Conservation (phyloP, 2,797 vertebrate species). For the Falco concolor region DNA sequence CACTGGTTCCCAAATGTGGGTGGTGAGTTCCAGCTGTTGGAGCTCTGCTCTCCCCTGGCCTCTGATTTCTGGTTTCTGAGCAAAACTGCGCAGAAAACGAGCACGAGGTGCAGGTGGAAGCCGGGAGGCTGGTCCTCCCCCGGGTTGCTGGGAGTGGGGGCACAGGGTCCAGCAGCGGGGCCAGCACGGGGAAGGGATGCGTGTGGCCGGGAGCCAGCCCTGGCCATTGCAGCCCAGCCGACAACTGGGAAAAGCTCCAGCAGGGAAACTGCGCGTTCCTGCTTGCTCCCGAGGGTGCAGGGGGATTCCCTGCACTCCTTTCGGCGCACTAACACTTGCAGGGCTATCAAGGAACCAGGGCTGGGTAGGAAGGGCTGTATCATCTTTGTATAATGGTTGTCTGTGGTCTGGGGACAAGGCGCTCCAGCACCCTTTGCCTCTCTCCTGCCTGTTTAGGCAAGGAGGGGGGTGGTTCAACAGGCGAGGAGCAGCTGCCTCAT, state of each 20-base stretch:
- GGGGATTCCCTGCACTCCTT: not conserved
- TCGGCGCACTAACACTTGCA: not conserved
- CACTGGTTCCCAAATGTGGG: not conserved
- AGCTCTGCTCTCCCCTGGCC: not conserved
- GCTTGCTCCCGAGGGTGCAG: not conserved
- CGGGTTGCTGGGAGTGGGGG: not conserved
- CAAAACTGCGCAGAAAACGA: not conserved
- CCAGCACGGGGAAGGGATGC: not conserved
- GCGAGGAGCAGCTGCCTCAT: rapidly evolving
- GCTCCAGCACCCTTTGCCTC: not conserved
- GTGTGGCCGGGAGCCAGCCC: not conserved
- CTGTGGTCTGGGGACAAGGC: not conserved
- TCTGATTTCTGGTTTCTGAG: not conserved
- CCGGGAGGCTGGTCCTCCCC: not conserved
- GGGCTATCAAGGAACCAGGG: not conserved
- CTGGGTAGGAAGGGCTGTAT: not conserved
- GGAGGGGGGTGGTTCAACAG: not conserved
- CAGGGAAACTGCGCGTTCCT: not conserved
- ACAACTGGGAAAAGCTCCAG: not conserved
- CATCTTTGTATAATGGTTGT: not conserved
- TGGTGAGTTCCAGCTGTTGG: not conserved
- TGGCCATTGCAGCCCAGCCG: not conserved
- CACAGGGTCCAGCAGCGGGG: not conserved
- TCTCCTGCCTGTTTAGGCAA: not conserved
- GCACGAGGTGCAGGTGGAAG: not conserved